Conservation (phyloP, 2,888 invertebrate species). For the Mimas tiliae region DNA sequence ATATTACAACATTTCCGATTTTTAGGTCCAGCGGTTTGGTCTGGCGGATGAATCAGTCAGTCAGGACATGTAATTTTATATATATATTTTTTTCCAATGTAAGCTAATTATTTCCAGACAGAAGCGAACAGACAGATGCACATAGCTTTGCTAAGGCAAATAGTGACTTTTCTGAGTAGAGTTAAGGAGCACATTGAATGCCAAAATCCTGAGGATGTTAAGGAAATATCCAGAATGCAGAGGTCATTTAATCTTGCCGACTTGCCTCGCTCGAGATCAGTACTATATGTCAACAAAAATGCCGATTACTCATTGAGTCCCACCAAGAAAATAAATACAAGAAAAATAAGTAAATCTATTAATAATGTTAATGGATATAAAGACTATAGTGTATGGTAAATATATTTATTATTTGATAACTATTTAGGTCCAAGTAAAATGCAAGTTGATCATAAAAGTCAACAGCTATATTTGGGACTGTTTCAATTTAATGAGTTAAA, state of each 20-base stretch:
- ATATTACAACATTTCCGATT: no score
- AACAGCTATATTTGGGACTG: background rate
- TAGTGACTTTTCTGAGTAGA: conserved; percentile 88
- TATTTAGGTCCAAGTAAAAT: background rate
- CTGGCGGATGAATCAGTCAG: no score
- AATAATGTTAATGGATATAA: conserved; percentile 74
- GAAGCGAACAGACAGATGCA: conserved; percentile 90
- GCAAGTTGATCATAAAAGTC: background rate
- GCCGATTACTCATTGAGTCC: conserved; percentile 59
- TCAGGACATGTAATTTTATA: no score
- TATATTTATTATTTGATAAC: conserved; percentile 28
- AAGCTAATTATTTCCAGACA: conserved; percentile 80
- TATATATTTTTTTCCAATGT: conserved; percentile 40
- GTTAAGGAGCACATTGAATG: conserved; percentile 87
- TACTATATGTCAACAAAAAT: conserved; percentile 71
- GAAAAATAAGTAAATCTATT: conserved; percentile 77
- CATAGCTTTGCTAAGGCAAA: conserved; percentile 88
- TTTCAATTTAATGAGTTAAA: background rate
- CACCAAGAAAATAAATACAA: conserved; percentile 65
- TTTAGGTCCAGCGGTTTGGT: no score
- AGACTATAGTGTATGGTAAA: conserved; percentile 68
- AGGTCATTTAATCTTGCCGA: conserved; percentile 60
- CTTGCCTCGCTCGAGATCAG: conserved; percentile 74
- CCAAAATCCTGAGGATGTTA: conserved; percentile 53
- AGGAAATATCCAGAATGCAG: conserved; percentile 40